These are phyloP conservation scores for Tenebrio molitor DNA, from an alignment of 1,140 invertebrate species.

Conservation along the genomic window DNA sequence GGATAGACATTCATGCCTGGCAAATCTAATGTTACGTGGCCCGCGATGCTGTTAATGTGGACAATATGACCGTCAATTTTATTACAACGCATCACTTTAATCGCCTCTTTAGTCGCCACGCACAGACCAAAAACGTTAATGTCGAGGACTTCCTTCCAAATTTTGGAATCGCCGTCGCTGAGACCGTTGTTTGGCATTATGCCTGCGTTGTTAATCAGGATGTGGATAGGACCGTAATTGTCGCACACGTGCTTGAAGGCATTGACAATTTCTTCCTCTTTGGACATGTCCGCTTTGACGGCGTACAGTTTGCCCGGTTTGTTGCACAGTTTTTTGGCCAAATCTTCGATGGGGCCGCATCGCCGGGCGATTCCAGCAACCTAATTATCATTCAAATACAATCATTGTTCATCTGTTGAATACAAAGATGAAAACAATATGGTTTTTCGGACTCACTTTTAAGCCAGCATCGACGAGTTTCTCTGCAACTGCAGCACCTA, in stretches of 20 bases:
- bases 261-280: constrained; percentile 74
- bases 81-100: constrained; percentile 30
- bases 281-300: constrained; percentile 70
- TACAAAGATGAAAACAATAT: too few species aligned
- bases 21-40: constrained; percentile 64
- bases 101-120: constrained; percentile 43
- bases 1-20: constrained; percentile 70
- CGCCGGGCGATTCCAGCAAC: background rate
- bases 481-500: too few species aligned
- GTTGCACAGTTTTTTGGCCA: background rate
- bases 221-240: constrained; percentile 74
- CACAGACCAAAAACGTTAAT: constrained; percentile 46
- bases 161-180: too few species aligned
- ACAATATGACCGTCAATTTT: constrained; percentile 54
- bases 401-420: too few species aligned
- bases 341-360: background rate
- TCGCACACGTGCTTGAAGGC: constrained; percentile 74
- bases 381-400: too few species aligned
- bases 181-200: constrained; percentile 61
- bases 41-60: constrained; percentile 58
- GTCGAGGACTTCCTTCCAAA: constrained; percentile 34
- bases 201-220: constrained; percentile 83
- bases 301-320: background rate
- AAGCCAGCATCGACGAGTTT: too few species aligned
- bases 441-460: too few species aligned